phyloP scores from a whole-genome alignment of 2,888 invertebrate genomes.

The Coenonympha glycerion region DNA sequence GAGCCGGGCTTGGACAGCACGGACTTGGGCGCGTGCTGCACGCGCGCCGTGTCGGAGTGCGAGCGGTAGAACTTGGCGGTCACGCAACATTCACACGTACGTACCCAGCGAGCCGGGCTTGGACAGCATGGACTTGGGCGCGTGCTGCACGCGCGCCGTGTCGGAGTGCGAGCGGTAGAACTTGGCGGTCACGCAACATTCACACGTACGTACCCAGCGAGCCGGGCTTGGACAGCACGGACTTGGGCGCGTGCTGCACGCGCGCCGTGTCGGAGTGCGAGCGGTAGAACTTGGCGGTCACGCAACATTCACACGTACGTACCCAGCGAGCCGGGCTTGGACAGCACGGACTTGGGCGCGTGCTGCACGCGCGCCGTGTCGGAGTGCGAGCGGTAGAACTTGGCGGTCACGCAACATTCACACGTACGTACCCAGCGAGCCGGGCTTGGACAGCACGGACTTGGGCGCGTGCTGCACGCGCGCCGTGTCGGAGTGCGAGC shows the following conservation, averaged over 20 bases:
- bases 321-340: slow-evolving; percentile 88
- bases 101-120: slow-evolving; percentile 87
- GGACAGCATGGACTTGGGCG: slow-evolving; percentile 82
- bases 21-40: slow-evolving; percentile 79
- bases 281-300: slow-evolving; percentile 96
- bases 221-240: slow-evolving; percentile 86
- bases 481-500: slow-evolving; percentile 90
- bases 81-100: too few relatives aligned
- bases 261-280: slow-evolving; percentile 90
- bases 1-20: slow-evolving; percentile 89
- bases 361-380: slow-evolving; percentile 84
- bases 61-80: slow-evolving; percentile 96
- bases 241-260: slow-evolving; percentile 78
- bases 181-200: slow-evolving; percentile 95
- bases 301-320: too few relatives aligned
- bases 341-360: slow-evolving; percentile 81
- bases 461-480: slow-evolving; percentile 79
- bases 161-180: slow-evolving; percentile 94
- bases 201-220: slow-evolving; percentile 85
- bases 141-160: slow-evolving; percentile 81
- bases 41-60: slow-evolving; percentile 87
- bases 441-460: slow-evolving; percentile 86
- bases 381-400: slow-evolving; percentile 94
- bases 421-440: slow-evolving; percentile 84
- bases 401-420: slow-evolving; percentile 92